These are phyloP conservation scores for Pimpla rufipes DNA, from an alignment of 2,888 invertebrate genomes.

Conservation along the genomic window DNA sequence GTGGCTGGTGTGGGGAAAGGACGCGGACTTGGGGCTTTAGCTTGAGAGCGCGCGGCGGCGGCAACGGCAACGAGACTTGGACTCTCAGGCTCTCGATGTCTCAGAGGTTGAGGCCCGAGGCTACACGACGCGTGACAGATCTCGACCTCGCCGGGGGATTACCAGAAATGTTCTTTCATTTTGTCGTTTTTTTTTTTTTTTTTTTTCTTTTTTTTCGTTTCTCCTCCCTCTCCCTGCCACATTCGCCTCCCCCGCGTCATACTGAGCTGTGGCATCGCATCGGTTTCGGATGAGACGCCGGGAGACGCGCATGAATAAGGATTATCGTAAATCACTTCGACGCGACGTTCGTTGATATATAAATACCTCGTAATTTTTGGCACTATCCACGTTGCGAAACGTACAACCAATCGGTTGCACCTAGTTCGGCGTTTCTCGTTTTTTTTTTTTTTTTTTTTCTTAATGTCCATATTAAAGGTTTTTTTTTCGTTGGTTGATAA, in stretches of 20 bases:
- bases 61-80: constrained; percentile 42
- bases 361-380: constrained; percentile 18
- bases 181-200: not conserved
- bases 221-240: not conserved
- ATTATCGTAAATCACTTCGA: constrained; percentile 51
- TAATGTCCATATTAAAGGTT: not conserved
- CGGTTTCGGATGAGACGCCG: constrained; percentile 14
- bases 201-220: constrained; percentile 8
- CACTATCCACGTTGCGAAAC: constrained; percentile 8
- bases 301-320: constrained; percentile 7
- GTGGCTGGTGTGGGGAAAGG: constrained; percentile 42
- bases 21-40: constrained; percentile 25
- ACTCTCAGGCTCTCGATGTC: constrained; percentile 9
- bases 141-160: constrained; percentile 49
- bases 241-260: constrained; percentile 31
- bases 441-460: constrained; percentile 20
- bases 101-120: constrained; percentile 23
- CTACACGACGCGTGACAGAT: constrained; percentile 38
- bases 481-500: not conserved
- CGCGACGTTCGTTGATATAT: constrained; percentile 19
- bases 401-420: not conserved
- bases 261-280: constrained; percentile 10
- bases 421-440: not conserved
- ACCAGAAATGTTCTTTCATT: constrained; percentile 41
- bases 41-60: not conserved